Percentiles rank a stretch among this genome's conserved stretches.
These are phyloP conservation scores for Hozukius guyotensis DNA, from an alignment of 2,797 vertebrate genomes.

Conservation along the genomic window DNA sequence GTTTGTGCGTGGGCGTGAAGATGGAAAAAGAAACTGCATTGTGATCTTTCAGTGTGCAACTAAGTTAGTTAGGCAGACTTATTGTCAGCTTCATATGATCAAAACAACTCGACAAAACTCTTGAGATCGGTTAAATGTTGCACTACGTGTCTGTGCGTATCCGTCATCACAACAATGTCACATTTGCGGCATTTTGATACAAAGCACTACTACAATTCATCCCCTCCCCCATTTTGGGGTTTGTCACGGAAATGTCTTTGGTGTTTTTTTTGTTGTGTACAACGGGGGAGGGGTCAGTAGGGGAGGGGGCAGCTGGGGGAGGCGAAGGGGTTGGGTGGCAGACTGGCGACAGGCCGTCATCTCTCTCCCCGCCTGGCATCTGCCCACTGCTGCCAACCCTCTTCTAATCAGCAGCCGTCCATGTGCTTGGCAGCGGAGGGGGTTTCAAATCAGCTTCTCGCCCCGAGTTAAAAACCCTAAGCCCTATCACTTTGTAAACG, in stretches of 20 bases:
- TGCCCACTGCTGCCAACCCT: conserved; percentile 82
- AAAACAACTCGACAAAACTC: conserved; percentile 41
- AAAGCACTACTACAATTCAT: conserved; percentile 18
- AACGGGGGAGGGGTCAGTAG: conserved; percentile 59
- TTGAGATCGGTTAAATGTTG: conserved; percentile 1
- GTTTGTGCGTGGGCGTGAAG: conserved; percentile 42
- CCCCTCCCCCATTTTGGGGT: conserved; percentile 14
- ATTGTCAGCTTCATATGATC: conserved; percentile 36
- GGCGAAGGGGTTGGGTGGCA: conserved; percentile 70
- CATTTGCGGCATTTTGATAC: conserved; percentile 51
- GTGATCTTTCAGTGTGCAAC: conserved; percentile 47
- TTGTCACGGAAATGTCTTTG: conserved; percentile 67
- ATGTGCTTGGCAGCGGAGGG: conserved; percentile 85
- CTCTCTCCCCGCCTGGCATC: conserved; percentile 80
- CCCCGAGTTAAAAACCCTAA: conserved; percentile 85
- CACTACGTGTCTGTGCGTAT: not conserved
- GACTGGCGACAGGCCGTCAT: conserved; percentile 79
- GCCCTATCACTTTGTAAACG: conserved; percentile 85
- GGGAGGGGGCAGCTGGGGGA: conserved; percentile 31
- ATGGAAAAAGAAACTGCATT: conserved; percentile 33
- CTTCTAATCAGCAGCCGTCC: conserved; percentile 87
- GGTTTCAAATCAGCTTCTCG: conserved; percentile 84
- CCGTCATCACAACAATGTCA: conserved; percentile 31
- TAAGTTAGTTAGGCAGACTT: conserved; percentile 25
- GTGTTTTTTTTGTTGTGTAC: conserved; percentile 55